These are phyloP conservation scores for Eolophus roseicapilla DNA, from an alignment of 2,113 vertebrate genomes.

Conservation along the genomic window DNA sequence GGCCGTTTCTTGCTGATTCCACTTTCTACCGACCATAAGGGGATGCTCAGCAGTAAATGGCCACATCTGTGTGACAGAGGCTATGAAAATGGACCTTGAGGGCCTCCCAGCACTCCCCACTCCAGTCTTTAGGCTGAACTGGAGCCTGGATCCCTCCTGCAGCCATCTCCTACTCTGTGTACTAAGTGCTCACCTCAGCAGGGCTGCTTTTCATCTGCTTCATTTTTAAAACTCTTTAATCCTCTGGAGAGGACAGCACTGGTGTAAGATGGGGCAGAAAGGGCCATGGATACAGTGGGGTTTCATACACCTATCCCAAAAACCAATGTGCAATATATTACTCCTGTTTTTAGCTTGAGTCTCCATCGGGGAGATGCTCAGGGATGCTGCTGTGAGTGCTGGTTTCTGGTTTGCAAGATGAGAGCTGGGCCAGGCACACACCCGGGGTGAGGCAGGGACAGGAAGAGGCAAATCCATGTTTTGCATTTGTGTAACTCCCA, in stretches of 20 bases:
- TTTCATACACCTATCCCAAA: neutral
- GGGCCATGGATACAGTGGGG: neutral
- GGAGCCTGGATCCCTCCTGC: neutral
- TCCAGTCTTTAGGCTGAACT: neutral
- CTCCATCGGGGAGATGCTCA: neutral
- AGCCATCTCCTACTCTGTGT: neutral
- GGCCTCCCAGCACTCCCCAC: neutral
- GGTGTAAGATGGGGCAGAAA: neutral
- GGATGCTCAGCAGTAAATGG: conserved; percentile 5
- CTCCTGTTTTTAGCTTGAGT: neutral
- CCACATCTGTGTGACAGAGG: neutral
- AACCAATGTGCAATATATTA: too few species aligned
- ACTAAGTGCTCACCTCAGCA: neutral
- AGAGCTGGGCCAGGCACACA: neutral
- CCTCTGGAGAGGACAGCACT: neutral
- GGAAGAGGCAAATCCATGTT: conserved; percentile 30
- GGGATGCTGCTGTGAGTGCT: neutral
- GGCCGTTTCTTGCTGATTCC: neutral
- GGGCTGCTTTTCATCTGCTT: neutral
- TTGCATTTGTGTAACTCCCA: conserved; percentile 32
- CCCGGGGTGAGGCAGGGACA: conserved; percentile 23
- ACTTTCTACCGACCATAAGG: neutral
- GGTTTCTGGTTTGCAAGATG: neutral
- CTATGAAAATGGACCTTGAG: neutral
- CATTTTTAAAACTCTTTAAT: neutral